A percentile compares a stretch with the other conserved stretches of the same genome.
Evolutionary conservation across 2,113 vertebrate species (phyloP).

Genomic region (Electrona antarctica): DNA sequence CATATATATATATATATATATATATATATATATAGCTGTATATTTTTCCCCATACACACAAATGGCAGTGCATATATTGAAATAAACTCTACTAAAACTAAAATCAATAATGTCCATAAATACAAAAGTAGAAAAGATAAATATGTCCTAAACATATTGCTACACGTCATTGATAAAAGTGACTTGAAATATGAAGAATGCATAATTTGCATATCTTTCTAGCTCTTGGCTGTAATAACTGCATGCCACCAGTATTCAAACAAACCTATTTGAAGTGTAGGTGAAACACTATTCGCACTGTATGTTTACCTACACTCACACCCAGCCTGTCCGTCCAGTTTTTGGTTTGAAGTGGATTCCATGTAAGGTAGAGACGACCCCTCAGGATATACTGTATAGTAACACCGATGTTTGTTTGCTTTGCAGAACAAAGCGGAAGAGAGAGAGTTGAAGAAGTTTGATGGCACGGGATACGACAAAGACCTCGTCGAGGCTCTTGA

Average conservation of each 20-base stretch:
- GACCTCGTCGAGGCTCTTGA: constrained; percentile 96
- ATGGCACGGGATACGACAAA: constrained; percentile 92
- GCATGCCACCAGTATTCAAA: background rate
- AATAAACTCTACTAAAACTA: too few species aligned
- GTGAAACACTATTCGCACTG: constrained; percentile 20
- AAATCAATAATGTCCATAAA: too few species aligned
- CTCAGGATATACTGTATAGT: background rate
- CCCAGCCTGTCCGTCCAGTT: constrained; percentile 49
- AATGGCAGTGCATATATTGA: too few species aligned
- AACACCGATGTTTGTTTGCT: constrained; percentile 7
- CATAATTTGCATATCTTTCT: background rate
- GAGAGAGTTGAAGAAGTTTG: constrained; percentile 90
- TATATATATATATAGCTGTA: too few species aligned
- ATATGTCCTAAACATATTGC: background rate
- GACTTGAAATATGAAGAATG: too few species aligned
- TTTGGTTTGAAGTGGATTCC: background rate
- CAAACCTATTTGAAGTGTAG: constrained; percentile 35
- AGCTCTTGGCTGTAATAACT: background rate
- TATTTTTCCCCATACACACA: too few species aligned
- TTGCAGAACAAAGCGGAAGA: constrained; percentile 90
- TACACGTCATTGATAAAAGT: background rate
- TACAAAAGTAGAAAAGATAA: too few species aligned
- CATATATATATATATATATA: too few species aligned
- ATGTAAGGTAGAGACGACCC: background rate
- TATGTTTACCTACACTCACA: constrained; percentile 17